A percentile compares a stretch with the other conserved stretches of the same genome.
Conservation (phyloP, 1,140 invertebrate species). For the Phocides pigmalion region DNA sequence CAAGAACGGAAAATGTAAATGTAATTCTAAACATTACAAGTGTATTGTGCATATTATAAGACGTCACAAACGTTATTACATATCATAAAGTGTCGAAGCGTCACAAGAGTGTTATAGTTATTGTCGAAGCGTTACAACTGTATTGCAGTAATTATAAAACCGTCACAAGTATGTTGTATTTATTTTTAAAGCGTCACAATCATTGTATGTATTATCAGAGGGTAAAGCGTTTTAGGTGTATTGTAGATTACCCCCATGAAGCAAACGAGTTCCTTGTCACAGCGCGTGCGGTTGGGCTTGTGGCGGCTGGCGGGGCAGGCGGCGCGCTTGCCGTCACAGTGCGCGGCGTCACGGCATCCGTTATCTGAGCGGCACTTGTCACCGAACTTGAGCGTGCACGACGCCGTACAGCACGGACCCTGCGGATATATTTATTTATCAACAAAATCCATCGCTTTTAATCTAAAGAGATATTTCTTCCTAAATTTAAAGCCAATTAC, state of each 20-base stretch:
- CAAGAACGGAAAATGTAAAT: no score
- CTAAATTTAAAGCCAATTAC: no score
- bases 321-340: slow-evolving; percentile 93
- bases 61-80: no score
- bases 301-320: slow-evolving; percentile 95
- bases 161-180: no score
- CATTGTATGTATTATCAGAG: background rate
- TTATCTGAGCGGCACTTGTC: slow-evolving; percentile 97
- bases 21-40: background rate
- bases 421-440: slow-evolving; percentile 67
- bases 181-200: no score
- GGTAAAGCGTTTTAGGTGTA: background rate
- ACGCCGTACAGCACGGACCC: slow-evolving; percentile 97
- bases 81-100: no score
- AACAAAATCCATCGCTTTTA: no score
- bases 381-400: slow-evolving; percentile 93
- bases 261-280: slow-evolving; percentile 96
- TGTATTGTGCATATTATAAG: no score
- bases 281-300: slow-evolving; percentile 97
- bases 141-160: no score
- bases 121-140: no score
- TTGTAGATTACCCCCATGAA: slow-evolving; percentile 92
- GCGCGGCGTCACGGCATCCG: slow-evolving; percentile 95
- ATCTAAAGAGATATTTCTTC: no score
- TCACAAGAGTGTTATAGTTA: no score